A percentile compares a stretch with the other conserved stretches of the same genome.
Evolutionary conservation across 2,797 vertebrate genomes (phyloP).

Genomic region (Chromobotia macracanthus): DNA sequence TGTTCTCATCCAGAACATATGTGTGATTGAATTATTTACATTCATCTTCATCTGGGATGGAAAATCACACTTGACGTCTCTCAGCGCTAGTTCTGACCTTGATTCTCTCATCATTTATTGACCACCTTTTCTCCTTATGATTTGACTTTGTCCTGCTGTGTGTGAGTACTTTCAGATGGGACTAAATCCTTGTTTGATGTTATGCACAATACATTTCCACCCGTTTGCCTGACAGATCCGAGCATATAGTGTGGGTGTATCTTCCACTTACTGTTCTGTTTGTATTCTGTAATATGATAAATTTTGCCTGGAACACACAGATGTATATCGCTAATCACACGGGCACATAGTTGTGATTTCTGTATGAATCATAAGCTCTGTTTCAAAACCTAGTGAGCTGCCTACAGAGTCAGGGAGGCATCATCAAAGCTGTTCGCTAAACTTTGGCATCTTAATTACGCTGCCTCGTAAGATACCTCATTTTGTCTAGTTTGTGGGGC

Average conservation of each 20-base stretch:
- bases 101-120: conserved; percentile 8
- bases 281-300: conserved; percentile 27
- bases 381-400: neutral
- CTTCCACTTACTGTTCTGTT: conserved; percentile 10
- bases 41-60: conserved; percentile 13
- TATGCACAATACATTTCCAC: neutral
- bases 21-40: conserved; percentile 45
- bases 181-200: neutral
- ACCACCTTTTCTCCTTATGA: neutral
- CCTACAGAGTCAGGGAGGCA: conserved; percentile 5
- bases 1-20: conserved; percentile 1
- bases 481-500: neutral
- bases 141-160: neutral
- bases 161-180: neutral
- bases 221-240: neutral
- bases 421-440: neutral
- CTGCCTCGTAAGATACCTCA: neutral
- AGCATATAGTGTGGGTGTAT: conserved; percentile 24
- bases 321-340: conserved; percentile 30
- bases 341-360: conserved; percentile 23
- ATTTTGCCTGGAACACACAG: conserved; percentile 24
- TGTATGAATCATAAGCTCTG: conserved; percentile 2
- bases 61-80: neutral
- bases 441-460: neutral
- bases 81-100: conserved; percentile 14